phyloP scores from a whole-genome alignment of 92 coral and sea anemone species.

The Parazoanthus swiftii region DNA sequence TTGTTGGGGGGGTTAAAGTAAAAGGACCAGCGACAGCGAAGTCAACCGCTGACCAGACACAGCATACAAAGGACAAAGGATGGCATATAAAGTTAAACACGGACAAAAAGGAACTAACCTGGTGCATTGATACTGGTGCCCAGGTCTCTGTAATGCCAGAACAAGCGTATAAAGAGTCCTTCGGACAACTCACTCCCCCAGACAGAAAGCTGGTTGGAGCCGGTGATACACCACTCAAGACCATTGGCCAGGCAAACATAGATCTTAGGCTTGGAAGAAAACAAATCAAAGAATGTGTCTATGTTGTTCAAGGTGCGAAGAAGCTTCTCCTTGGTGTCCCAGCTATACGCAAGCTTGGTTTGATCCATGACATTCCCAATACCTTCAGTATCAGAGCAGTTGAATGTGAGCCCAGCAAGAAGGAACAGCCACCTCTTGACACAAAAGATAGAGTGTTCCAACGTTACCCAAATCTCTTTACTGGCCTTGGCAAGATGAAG shows the following conservation, averaged over 20 bases:
- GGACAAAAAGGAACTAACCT: constrained; percentile 42
- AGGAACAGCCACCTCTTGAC: not conserved
- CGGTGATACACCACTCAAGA: constrained; percentile 44
- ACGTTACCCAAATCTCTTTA: constrained; percentile 53
- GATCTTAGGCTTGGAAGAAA: constrained; percentile 30
- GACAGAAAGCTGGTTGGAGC: constrained; percentile 54
- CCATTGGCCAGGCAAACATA: constrained; percentile 32
- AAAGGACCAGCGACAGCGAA: constrained; percentile 16
- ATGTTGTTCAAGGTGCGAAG: constrained; percentile 46
- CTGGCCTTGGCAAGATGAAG: constrained; percentile 56
- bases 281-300: constrained; percentile 42
- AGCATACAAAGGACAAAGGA: constrained; percentile 8
- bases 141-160: constrained; percentile 62
- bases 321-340: constrained; percentile 48
- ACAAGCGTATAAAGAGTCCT: constrained; percentile 9
- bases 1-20: constrained; percentile 20
- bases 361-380: constrained; percentile 33
- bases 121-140: constrained; percentile 53
- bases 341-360: constrained; percentile 24
- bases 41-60: constrained; percentile 37
- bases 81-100: constrained; percentile 49
- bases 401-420: not conserved
- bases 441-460: constrained; percentile 47
- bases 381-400: constrained; percentile 37
- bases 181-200: constrained; percentile 42